Percentiles rank a stretch among this genome's conserved stretches.
Evolutionary conservation across 2,888 invertebrate genomes (phyloP).

Genomic region (Drosophila koepferae): DNA sequence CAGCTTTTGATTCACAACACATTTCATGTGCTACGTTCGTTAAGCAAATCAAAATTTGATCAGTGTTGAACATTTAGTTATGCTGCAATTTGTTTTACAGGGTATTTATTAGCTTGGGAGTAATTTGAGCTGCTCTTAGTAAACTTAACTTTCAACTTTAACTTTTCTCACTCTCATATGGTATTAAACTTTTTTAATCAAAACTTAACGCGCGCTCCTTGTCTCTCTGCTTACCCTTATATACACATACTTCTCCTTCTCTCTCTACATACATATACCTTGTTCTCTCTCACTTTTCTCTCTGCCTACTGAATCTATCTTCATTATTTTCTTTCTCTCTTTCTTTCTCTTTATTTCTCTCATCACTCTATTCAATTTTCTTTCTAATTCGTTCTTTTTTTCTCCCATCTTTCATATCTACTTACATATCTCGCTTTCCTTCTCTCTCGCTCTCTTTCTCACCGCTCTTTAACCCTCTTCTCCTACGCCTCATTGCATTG

Average conservation of each 20-base stretch:
- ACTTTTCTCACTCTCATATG: slow-evolving; percentile 26
- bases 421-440: background rate
- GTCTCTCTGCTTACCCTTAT: background rate
- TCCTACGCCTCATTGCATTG: background rate
- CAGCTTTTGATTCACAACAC: too few species aligned
- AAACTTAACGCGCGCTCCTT: slow-evolving; percentile 21
- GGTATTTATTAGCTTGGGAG: slow-evolving; percentile 4
- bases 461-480: too few species aligned
- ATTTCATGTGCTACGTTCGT: too few species aligned
- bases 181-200: slow-evolving; percentile 66
- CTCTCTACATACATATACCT: background rate
- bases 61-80: background rate
- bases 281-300: background rate
- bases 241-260: background rate
- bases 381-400: background rate
- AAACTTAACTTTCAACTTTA: slow-evolving; percentile 28
- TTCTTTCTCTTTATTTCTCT: too few species aligned
- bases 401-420: background rate
- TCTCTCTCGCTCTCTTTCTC: background rate
- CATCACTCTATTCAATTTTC: background rate
- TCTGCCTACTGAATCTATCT: background rate
- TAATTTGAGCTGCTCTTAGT: slow-evolving; percentile 10
- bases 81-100: slow-evolving; percentile 9
- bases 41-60: too few species aligned
- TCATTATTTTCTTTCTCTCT: background rate